These are phyloP conservation scores for Gadus chalcogrammus DNA, from an alignment of 2,113 vertebrate genomes.

Conservation along the genomic window DNA sequence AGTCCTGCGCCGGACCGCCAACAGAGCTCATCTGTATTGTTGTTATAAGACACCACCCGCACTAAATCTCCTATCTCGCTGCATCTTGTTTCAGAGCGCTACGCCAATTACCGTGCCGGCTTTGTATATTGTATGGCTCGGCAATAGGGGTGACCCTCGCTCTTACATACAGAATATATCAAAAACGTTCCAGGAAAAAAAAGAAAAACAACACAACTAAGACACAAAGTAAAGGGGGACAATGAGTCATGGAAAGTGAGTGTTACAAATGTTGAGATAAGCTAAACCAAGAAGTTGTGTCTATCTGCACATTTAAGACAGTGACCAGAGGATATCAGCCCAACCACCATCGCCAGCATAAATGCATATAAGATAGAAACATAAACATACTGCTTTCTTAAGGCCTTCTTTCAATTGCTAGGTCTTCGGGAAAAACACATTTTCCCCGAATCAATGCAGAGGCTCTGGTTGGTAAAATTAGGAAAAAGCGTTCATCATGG, in stretches of 20 bases:
- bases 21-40: slow-evolving; percentile 42
- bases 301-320: too few relatives aligned
- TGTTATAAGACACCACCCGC: slow-evolving; percentile 17
- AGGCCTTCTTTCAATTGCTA: too few relatives aligned
- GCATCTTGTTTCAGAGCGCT: slow-evolving; percentile 38
- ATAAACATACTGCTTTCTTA: too few relatives aligned
- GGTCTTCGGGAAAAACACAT: too few relatives aligned
- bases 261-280: slow-evolving; percentile 23
- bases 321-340: too few relatives aligned
- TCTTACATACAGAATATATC: slow-evolving; percentile 41
- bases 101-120: slow-evolving; percentile 31
- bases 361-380: too few relatives aligned
- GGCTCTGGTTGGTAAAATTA: too few relatives aligned
- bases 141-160: slow-evolving; percentile 42
- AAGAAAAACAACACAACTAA: slow-evolving; percentile 13
- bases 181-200: slow-evolving; percentile 15
- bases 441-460: too few relatives aligned
- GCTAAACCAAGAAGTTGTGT: not conserved
- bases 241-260: slow-evolving; percentile 6
- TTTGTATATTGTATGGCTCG: slow-evolving; percentile 21
- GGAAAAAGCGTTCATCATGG: too few relatives aligned
- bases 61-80: slow-evolving; percentile 34
- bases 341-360: too few relatives aligned
- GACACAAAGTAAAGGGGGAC: slow-evolving; percentile 16
- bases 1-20: slow-evolving; percentile 6